Conservation (phyloP, 2,113 vertebrate genomes). For the Neoarius graeffei region DNA sequence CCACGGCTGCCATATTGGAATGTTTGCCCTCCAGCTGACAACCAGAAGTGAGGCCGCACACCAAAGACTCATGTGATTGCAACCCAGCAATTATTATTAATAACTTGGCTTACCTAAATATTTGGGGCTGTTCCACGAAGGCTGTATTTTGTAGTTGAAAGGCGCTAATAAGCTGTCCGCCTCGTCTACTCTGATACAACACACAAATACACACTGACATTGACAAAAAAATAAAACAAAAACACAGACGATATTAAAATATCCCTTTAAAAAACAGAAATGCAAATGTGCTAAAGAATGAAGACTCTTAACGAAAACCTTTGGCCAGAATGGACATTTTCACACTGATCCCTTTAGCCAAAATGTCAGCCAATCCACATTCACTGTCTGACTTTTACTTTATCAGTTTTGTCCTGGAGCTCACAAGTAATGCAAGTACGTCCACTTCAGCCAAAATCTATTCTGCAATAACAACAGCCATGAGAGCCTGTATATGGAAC, state of each 20-base stretch:
- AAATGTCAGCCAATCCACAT: neutral
- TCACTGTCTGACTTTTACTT: neutral
- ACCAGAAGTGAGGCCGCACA: too few species aligned
- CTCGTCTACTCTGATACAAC: conserved; percentile 69
- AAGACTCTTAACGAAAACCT: too few species aligned
- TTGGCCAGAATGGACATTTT: neutral
- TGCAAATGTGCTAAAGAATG: neutral
- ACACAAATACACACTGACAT: neutral
- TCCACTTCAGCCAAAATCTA: too few species aligned
- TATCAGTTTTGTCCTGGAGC: neutral
- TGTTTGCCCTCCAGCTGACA: too few species aligned
- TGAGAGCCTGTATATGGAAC: too few species aligned
- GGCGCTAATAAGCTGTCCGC: conserved; percentile 76
- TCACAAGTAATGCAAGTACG: too few species aligned
- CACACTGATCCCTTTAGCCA: neutral
- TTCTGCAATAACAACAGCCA: too few species aligned
- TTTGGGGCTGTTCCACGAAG: conserved; percentile 76
- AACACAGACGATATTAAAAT: neutral
- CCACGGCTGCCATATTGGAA: too few species aligned
- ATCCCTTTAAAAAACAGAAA: neutral
- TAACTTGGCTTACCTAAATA: conserved; percentile 69
- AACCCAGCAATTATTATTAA: too few species aligned
- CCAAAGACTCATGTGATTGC: too few species aligned
- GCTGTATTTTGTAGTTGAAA: conserved; percentile 76
- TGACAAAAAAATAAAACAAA: neutral